Conservation (phyloP, 2,113 vertebrate species). For the Pogona vitticeps region DNA sequence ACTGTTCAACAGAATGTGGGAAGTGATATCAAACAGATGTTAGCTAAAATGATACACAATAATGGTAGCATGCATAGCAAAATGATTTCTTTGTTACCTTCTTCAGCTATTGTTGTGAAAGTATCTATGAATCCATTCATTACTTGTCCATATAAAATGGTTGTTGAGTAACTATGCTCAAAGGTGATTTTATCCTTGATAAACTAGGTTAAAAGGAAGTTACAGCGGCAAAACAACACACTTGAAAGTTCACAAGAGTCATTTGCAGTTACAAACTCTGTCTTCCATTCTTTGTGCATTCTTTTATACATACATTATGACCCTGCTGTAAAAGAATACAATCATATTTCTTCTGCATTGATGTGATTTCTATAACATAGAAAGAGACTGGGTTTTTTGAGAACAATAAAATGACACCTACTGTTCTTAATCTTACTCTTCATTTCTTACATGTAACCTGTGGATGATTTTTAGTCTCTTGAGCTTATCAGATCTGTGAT, state of each 20-base stretch:
- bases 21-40: background rate
- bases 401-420: background rate
- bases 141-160: conserved; percentile 70
- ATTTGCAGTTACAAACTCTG: background rate
- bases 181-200: conserved; percentile 74
- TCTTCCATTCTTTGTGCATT: background rate
- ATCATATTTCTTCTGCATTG: background rate
- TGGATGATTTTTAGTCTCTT: background rate
- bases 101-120: conserved; percentile 57
- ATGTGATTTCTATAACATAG: background rate
- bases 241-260: conserved; percentile 1
- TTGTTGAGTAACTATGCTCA: conserved; percentile 60
- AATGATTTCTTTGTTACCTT: conserved; percentile 69
- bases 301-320: background rate
- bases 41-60: background rate
- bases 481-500: background rate
- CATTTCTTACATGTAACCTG: background rate
- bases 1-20: background rate
- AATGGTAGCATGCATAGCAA: conserved; percentile 63
- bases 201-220: conserved; percentile 40
- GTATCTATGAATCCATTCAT: conserved; percentile 60
- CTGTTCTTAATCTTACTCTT: background rate
- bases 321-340: background rate
- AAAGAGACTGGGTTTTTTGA: background rate
- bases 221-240: conserved; percentile 21